Percentiles rank a stretch among this genome's conserved stretches.
Conservation (phyloP, 2,888 invertebrate species). For the Drosophila glabriapex region DNA sequence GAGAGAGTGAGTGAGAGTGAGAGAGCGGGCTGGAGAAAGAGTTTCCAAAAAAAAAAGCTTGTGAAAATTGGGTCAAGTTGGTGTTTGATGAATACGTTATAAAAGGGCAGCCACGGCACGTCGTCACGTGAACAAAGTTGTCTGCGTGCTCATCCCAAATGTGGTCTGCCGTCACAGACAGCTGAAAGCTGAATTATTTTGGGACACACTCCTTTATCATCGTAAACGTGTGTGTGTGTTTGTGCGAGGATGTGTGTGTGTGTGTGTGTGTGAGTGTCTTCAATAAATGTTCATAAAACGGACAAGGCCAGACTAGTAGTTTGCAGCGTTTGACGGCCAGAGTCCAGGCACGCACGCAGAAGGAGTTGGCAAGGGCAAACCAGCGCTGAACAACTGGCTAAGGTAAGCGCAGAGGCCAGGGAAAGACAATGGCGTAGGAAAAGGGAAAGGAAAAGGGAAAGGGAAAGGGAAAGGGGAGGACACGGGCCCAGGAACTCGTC, state of each 20-base stretch:
- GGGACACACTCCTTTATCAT: constrained; percentile 9
- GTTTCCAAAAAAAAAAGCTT: constrained; percentile 5
- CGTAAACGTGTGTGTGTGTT: background rate
- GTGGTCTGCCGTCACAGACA: constrained; percentile 40
- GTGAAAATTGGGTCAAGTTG: constrained; percentile 60
- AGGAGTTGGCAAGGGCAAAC: constrained; percentile 28
- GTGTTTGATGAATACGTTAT: constrained; percentile 44
- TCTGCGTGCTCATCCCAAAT: constrained; percentile 27
- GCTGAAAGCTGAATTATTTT: constrained; percentile 38
- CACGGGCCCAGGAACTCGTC: constrained; percentile 13
- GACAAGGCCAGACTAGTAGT: constrained; percentile 44
- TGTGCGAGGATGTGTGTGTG: constrained; percentile 2
- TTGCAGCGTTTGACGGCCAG: constrained; percentile 34
- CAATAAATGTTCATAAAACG: constrained; percentile 52
- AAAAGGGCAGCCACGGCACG: constrained; percentile 11
- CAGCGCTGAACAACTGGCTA: constrained; percentile 49
- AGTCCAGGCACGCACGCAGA: constrained; percentile 64
- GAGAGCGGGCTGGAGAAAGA: background rate
- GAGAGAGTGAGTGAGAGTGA: background rate
- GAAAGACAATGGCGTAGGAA: background rate
- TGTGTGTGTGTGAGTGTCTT: constrained; percentile 14
- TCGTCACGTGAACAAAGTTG: constrained; percentile 9
- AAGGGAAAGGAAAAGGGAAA: background rate
- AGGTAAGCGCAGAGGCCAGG: constrained; percentile 12
- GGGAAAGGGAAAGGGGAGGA: background rate